Conservation (phyloP, 2,888 invertebrate species). For the Philopedon plagiatum region DNA sequence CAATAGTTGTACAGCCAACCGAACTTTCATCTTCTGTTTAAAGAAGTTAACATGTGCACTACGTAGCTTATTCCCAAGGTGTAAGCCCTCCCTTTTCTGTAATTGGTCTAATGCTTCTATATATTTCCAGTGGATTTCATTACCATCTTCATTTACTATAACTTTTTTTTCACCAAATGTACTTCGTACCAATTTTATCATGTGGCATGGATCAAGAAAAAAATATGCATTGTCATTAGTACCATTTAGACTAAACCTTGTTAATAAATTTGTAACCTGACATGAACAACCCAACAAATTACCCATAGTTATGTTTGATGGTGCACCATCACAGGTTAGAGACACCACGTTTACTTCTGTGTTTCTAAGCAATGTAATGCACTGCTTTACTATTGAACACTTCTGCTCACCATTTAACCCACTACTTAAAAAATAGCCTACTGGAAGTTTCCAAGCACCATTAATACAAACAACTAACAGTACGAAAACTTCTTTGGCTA, state of each 20-base stretch:
- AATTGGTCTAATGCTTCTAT: not conserved
- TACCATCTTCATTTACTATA: not conserved
- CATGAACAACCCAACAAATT: constrained; percentile 1
- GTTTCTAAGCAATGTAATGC: not conserved
- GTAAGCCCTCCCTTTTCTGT: constrained; percentile 7
- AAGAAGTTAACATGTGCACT: too few species aligned
- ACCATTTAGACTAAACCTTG: not conserved
- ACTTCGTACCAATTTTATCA: too few species aligned
- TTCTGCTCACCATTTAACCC: too few species aligned
- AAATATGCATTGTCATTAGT: too few species aligned
- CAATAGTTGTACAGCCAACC: too few species aligned
- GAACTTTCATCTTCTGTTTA: too few species aligned
- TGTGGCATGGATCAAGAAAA: constrained; percentile 13
- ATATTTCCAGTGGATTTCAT: constrained; percentile 1
- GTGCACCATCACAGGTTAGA: constrained; percentile 11
- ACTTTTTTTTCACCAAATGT: not conserved
- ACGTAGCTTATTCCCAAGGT: too few species aligned
- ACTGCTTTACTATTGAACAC: too few species aligned
- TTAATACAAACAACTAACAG: too few species aligned
- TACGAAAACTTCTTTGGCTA: too few species aligned
- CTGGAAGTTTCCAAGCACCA: too few species aligned
- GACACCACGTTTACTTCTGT: not conserved
- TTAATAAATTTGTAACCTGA: not conserved
- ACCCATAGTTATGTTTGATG: constrained; percentile 6
- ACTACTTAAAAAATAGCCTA: too few species aligned